Evolutionary conservation across 2,113 vertebrate species (phyloP), one percentile per base, ranked within the genome.

Genomic region (Sapajus apella): DNA sequence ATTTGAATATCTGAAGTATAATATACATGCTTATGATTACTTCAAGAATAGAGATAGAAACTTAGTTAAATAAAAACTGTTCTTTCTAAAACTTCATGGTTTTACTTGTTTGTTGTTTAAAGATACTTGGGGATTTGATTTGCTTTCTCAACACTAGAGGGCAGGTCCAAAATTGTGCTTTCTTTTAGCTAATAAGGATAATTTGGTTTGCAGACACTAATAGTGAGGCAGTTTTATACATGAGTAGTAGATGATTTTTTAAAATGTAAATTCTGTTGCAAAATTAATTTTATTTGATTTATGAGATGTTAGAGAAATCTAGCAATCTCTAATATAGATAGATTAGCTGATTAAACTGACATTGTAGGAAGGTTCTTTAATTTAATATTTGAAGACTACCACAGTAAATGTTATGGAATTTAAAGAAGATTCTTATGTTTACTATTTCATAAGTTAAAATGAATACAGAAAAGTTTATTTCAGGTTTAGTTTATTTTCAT

Each of bases 111-210:
- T 90, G 10, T 86, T 56, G 81, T 75, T 30, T 73, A 64, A 87
- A 91, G 79, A 95, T 96, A 95, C 94, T 88, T 96, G 91, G 76
- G 58, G 95, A 82, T 98, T 98, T 98, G 82, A 98, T 99, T 98
- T 98, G 96, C 97, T 98, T 99, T 99, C 98, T 98, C 98, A 98
- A 99, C 99, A 98, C 99, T 99, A 99, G 99, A 99, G 99, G 99
- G 99, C 99, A 99, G 98, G 98, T 98, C 98, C 98, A 98, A 98
- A 98, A 97, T 98, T 98, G 90, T 98, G 96, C 97, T 98, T 98
- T 98, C 96, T 98, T 97, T 93, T 64, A 98, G 83, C 97, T 97
- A 98, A 97, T 98, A 97, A 98, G 96, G 98, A 91, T 96, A 94
- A 96, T 98, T 97, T 97, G 97, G 97, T 98, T 98, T 98, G 43